phyloP scores from a whole-genome alignment of 2,888 invertebrate genomes.

The Epinotia ramella region DNA sequence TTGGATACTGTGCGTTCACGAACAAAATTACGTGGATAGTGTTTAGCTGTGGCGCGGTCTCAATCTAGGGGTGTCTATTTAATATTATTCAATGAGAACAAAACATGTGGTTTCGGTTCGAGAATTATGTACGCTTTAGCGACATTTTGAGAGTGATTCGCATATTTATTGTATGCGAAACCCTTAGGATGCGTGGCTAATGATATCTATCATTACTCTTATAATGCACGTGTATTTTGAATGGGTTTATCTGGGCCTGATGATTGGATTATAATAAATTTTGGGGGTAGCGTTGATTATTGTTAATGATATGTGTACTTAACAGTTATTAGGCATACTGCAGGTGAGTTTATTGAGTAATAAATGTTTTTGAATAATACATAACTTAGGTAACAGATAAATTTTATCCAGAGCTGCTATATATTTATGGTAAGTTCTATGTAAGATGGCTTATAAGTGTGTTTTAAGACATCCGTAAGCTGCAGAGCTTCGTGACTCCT shows the following conservation, averaged over 20 bases:
- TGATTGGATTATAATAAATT: slow-evolving; percentile 40
- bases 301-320: slow-evolving; percentile 41
- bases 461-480: too few species aligned
- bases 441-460: too few species aligned
- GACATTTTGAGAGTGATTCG: slow-evolving; percentile 82
- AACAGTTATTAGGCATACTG: slow-evolving; percentile 15
- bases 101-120: slow-evolving; percentile 76
- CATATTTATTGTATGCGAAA: slow-evolving; percentile 64
- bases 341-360: slow-evolving; percentile 23
- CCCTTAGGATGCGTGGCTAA: slow-evolving; percentile 64
- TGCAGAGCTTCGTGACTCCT: too few species aligned
- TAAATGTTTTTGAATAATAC: not conserved
- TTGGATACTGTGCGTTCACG: slow-evolving; percentile 50
- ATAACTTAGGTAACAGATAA: not conserved
- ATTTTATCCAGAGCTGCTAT: too few species aligned
- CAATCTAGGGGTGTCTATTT: slow-evolving; percentile 56
- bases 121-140: slow-evolving; percentile 77
- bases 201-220: slow-evolving; percentile 68
- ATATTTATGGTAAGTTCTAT: too few species aligned
- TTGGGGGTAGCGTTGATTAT: slow-evolving; percentile 43
- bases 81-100: slow-evolving; percentile 79
- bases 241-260: slow-evolving; percentile 50
- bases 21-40: slow-evolving; percentile 32
- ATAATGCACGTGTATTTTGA: slow-evolving; percentile 69
- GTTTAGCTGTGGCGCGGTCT: slow-evolving; percentile 55